Percentiles rank a stretch among this genome's conserved stretches.
Conservation (phyloP, 2,888 invertebrate genomes). For the Agonopterix heracliana region DNA sequence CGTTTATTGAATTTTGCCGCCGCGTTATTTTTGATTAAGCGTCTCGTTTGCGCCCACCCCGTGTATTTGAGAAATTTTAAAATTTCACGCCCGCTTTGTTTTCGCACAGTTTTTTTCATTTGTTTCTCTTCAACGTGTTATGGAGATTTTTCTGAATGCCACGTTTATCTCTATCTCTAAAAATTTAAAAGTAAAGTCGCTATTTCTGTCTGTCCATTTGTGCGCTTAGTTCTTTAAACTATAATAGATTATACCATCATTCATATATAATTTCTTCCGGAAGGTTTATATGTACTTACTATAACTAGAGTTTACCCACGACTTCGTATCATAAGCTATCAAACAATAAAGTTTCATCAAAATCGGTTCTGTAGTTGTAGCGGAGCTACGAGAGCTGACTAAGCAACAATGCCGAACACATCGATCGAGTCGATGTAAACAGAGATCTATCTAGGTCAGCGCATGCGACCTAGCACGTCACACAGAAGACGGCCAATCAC, state of each 20-base stretch:
- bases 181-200: neutral
- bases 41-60: constrained; percentile 12
- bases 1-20: constrained; percentile 61
- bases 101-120: constrained; percentile 12
- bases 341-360: too few relatives aligned
- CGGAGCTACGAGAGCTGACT: too few relatives aligned
- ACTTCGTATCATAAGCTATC: too few relatives aligned
- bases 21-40: constrained; percentile 64
- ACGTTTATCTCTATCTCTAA: neutral
- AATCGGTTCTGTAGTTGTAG: too few relatives aligned
- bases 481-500: too few relatives aligned
- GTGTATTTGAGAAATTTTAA: constrained; percentile 39
- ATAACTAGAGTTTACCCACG: too few relatives aligned
- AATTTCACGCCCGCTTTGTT: constrained; percentile 28
- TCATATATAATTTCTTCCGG: neutral
- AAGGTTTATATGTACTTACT: too few relatives aligned
- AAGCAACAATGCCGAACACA: too few relatives aligned
- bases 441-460: too few relatives aligned
- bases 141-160: constrained; percentile 1
- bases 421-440: too few relatives aligned
- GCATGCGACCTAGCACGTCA: too few relatives aligned
- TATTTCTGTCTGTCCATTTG: neutral
- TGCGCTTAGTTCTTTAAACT: neutral
- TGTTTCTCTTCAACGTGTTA: constrained; percentile 5
- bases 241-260: too few relatives aligned